Percentiles rank a stretch among this genome's conserved stretches.
These are phyloP conservation scores for Leucoma salicis DNA, from an alignment of 2,888 invertebrate species.

Conservation along the genomic window DNA sequence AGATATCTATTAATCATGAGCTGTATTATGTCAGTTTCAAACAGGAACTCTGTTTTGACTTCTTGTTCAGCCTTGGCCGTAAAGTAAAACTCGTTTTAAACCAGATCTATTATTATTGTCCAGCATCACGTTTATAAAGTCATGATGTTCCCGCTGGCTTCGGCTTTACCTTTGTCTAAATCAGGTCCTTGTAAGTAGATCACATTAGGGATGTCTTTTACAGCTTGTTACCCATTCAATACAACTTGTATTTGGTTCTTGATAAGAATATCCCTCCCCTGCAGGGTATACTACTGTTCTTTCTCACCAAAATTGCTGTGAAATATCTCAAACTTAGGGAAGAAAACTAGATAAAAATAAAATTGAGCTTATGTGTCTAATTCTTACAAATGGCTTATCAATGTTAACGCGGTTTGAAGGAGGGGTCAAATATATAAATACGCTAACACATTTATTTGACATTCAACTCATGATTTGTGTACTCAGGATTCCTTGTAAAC, in stretches of 20 bases:
- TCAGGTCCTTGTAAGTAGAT: constrained; percentile 64
- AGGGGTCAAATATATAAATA: too few relatives aligned
- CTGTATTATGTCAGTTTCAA: background rate
- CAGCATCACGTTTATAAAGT: constrained; percentile 9
- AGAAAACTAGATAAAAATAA: too few relatives aligned
- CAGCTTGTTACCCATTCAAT: too few relatives aligned
- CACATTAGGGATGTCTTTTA: too few relatives aligned
- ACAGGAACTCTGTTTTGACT: background rate
- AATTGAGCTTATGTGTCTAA: too few relatives aligned
- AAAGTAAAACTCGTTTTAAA: constrained; percentile 3
- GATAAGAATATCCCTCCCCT: too few relatives aligned
- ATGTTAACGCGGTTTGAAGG: background rate
- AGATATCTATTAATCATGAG: too few relatives aligned
- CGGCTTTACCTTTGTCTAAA: constrained; percentile 56
- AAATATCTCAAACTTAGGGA: too few relatives aligned
- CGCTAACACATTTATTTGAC: constrained; percentile 17
- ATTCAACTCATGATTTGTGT: constrained; percentile 27
- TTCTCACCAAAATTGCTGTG: too few relatives aligned
- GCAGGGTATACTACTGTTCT: too few relatives aligned
- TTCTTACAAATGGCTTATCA: background rate
- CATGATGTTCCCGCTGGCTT: constrained; percentile 59
- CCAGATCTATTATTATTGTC: background rate
- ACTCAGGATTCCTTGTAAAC: constrained; percentile 22
- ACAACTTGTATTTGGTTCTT: too few relatives aligned
- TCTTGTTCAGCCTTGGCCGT: constrained; percentile 5